Base-by-base conservation (phyloP, 53 echinoderm and acorn worm species). In the Paracentrotus lividus region DNA sequence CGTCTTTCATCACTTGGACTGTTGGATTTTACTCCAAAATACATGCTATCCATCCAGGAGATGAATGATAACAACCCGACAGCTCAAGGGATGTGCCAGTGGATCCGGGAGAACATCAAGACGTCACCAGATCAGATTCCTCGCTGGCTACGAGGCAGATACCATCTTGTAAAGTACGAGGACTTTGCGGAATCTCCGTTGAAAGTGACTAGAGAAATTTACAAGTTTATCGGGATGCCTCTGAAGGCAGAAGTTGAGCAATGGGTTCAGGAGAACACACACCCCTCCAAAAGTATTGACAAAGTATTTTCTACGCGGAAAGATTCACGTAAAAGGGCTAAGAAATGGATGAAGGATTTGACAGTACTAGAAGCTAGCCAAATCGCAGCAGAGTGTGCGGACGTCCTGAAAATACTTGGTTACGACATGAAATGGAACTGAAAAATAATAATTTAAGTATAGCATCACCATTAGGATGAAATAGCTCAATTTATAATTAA, bases 141-240 rank as follows among this genome's bases (percentile, higher is more conserved):
- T 2, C 88, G 92, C n/a, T 97, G 97, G 97, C 90, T 97, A 4
- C 51, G 31, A 88, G 95, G 93, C 7, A 92, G 90, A 32, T 97
- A 97, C 53, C 90, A 97, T 40, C 92, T 97, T 47, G 91, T 97
- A 72, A 87, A 93, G 36, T 97, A 97, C 49, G 97, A 97, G 47
- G 97, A 97, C 56, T 91, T 97, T 53, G 95, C 97, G 2, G 65
- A 53, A 56, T 90, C 96, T 1, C 97, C 97, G 3, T 24, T 97
- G 2, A 85, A 94, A 24, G 91, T 86, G 15, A 88, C 96, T 0
- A 69, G 92, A 27, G 96, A 97, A n/a, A 92, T 97, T n/a, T 97
- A 97, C 93, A 40, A 66, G 2, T 95, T 97, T 75, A 85, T 96
- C 8, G 93, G 94, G 38, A 59, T 97, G 14, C 93, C 94, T 1